phyloP scores from a whole-genome alignment of 2,113 vertebrate genomes.

The Sinocyclocheilus anophthalmus region DNA sequence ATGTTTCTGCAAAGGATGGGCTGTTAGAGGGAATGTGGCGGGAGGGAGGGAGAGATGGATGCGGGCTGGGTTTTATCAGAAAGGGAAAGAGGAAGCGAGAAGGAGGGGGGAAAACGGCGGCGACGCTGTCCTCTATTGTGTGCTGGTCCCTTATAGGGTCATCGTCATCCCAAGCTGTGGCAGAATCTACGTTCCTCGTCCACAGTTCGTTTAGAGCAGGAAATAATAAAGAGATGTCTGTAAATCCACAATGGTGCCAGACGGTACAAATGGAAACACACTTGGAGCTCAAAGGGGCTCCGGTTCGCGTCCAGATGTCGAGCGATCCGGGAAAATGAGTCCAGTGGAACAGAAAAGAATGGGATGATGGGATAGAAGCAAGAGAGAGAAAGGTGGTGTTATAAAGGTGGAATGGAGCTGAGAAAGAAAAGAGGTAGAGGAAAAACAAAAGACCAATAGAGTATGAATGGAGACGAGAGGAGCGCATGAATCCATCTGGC shows the following conservation, averaged over 20 bases:
- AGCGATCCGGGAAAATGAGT: constrained; percentile 64
- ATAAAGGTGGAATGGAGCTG: neutral
- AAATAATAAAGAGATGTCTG: constrained; percentile 44
- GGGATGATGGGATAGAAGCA: constrained; percentile 12
- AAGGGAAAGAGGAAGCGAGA: constrained; percentile 39
- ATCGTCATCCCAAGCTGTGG: constrained; percentile 36
- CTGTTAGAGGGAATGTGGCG: constrained; percentile 48
- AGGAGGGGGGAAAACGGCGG: constrained; percentile 15
- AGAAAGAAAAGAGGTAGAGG: constrained; percentile 40
- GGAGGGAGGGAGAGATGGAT: constrained; percentile 15
- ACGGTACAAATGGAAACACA: constrained; percentile 43
- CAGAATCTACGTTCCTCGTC: constrained; percentile 30
- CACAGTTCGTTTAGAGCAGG: constrained; percentile 21
- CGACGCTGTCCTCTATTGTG: constrained; percentile 44
- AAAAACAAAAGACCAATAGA: neutral
- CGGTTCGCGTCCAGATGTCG: constrained; percentile 66
- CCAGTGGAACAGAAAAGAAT: neutral
- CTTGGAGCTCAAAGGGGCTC: constrained; percentile 49
- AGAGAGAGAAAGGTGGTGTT: constrained; percentile 1
- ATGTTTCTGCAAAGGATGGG: constrained; percentile 67
- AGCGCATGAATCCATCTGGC: constrained; percentile 58
- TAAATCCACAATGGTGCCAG: constrained; percentile 49
- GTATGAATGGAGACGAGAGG: constrained; percentile 9
- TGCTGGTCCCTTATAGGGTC: constrained; percentile 54
- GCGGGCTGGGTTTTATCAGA: constrained; percentile 13